These are phyloP conservation scores for Pristionchus fissidentatus DNA, from an alignment of 2,888 invertebrate genomes.

Conservation along the genomic window DNA sequence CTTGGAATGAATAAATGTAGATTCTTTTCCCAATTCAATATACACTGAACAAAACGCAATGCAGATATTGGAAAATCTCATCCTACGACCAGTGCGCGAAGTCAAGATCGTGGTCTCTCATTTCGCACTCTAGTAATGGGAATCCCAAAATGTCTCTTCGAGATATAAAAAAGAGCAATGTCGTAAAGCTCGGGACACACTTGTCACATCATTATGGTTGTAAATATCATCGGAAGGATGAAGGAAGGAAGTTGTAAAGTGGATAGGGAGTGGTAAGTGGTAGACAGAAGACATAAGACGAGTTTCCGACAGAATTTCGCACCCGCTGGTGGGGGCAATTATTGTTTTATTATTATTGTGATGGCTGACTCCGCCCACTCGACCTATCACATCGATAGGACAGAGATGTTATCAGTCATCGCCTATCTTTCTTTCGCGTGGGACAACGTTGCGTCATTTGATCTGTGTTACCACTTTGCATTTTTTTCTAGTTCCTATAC, in stretches of 20 bases:
- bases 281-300: background rate
- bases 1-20: slow-evolving; percentile 26
- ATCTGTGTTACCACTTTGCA: too few relatives aligned
- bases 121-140: too few relatives aligned
- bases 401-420: background rate
- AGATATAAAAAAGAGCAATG: background rate
- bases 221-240: background rate
- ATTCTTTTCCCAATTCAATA: background rate
- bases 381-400: too few relatives aligned
- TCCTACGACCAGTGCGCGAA: too few relatives aligned
- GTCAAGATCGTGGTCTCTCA: too few relatives aligned
- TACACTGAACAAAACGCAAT: background rate
- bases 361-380: background rate
- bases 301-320: background rate
- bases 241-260: slow-evolving; percentile 13
- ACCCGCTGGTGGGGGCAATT: background rate
- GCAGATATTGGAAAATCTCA: background rate
- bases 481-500: too few relatives aligned
- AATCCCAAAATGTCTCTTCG: background rate
- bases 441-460: too few relatives aligned
- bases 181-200: background rate
- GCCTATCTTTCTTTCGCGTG: background rate
- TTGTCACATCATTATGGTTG: background rate
- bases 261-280: slow-evolving; percentile 19
- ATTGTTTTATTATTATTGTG: background rate